Percentiles rank a stretch among this genome's conserved stretches.
phyloP scores from a whole-genome alignment of 2,888 invertebrate genomes.

The Nymphalis c-album region DNA sequence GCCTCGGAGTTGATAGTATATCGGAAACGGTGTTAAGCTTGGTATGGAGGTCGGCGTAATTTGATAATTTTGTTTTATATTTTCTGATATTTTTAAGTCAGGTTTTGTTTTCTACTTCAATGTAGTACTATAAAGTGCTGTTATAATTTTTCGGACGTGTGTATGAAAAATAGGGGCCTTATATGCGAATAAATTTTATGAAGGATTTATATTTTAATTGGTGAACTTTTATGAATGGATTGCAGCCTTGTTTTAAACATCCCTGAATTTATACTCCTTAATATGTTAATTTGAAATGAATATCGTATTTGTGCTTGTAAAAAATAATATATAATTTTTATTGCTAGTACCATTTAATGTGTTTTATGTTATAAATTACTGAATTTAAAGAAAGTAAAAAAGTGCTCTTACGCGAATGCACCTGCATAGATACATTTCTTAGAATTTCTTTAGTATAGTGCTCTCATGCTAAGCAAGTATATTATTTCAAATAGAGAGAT shows the following conservation, averaged over 20 bases:
- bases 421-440: too few species aligned
- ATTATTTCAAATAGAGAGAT: too few species aligned
- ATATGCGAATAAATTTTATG: neutral
- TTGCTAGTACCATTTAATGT: too few species aligned
- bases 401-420: too few species aligned
- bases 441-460: too few species aligned
- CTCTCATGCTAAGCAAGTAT: too few species aligned
- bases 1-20: conserved; percentile 23
- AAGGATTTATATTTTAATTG: neutral
- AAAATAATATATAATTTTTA: too few species aligned
- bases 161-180: neutral
- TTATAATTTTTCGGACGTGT: neutral
- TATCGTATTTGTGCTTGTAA: too few species aligned
- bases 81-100: conserved; percentile 3
- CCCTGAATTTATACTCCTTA: neutral
- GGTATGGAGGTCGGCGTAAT: neutral
- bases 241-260: neutral
- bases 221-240: neutral
- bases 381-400: too few species aligned
- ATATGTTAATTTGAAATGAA: too few species aligned
- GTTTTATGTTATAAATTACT: too few species aligned
- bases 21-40: conserved; percentile 10
- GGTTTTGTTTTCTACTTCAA: conserved; percentile 8
- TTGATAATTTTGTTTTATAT: conserved; percentile 8
- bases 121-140: neutral